These are phyloP conservation scores for Vipera latastei DNA, from an alignment of 2,797 vertebrate species.

Conservation along the genomic window DNA sequence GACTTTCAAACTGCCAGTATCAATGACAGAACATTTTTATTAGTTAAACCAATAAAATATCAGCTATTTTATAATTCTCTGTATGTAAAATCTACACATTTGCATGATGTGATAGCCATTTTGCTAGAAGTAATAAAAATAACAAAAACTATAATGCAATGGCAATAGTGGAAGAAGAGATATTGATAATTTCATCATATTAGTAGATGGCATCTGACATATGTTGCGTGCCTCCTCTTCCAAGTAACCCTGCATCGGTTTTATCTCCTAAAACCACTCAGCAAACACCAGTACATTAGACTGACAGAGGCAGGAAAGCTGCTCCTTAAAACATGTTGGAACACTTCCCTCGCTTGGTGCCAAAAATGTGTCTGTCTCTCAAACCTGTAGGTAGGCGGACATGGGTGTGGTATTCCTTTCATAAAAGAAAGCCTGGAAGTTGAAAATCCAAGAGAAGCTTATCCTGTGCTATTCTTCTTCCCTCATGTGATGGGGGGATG, in stretches of 20 bases:
- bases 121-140: neutral
- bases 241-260: neutral
- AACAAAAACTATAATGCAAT: neutral
- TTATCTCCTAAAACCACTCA: neutral
- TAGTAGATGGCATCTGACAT: neutral
- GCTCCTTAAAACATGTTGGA: conserved; percentile 83
- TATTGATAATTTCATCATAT: neutral
- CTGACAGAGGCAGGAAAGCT: conserved; percentile 73
- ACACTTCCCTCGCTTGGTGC: conserved; percentile 75
- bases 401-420: conserved; percentile 69
- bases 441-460: conserved; percentile 24
- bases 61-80: neutral
- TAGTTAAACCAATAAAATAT: neutral
- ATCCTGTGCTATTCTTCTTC: neutral
- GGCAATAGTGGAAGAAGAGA: neutral
- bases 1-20: neutral
- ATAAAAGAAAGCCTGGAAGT: conserved; percentile 49
- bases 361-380: conserved; percentile 83
- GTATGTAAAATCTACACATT: neutral
- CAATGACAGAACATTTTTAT: neutral
- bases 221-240: neutral
- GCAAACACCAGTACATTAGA: conserved; percentile 76
- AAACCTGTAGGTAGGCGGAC: conserved; percentile 73
- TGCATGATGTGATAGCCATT: neutral
- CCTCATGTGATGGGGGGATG: neutral